These are phyloP conservation scores for Blastobasis lacticolella DNA, from an alignment of 2,888 invertebrate genomes.

Conservation along the genomic window DNA sequence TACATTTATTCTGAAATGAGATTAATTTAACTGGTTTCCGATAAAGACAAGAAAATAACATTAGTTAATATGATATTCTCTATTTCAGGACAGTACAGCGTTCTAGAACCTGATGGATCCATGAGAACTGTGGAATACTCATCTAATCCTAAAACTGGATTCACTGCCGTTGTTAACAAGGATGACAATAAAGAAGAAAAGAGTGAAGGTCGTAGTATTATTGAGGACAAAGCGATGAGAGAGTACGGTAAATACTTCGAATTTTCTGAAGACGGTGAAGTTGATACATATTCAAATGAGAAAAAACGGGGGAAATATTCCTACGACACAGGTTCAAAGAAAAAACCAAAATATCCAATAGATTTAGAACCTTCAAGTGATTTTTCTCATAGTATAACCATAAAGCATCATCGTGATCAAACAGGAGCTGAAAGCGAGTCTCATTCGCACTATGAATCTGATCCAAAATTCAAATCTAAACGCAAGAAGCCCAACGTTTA, in stretches of 20 bases:
- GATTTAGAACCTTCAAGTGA: constrained; percentile 53
- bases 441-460: constrained; percentile 50
- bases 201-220: constrained; percentile 20
- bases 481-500: constrained; percentile 48
- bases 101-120: constrained; percentile 79
- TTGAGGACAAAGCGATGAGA: constrained; percentile 48
- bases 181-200: constrained; percentile 35
- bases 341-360: constrained; percentile 39
- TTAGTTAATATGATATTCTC: no score
- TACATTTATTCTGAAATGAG: no score
- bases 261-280: constrained; percentile 44
- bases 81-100: constrained; percentile 74
- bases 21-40: no score
- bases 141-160: constrained; percentile 72
- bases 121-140: constrained; percentile 76
- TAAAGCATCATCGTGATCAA: constrained; percentile 54
- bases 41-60: no score
- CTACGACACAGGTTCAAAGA: constrained; percentile 36
- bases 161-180: constrained; percentile 73
- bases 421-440: constrained; percentile 33
- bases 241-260: constrained; percentile 55
- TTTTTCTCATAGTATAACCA: constrained; percentile 53
- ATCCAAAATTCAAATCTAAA: constrained; percentile 50
- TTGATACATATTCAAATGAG: constrained; percentile 35
- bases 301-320: constrained; percentile 40